Evolutionary conservation across 2,888 invertebrate genomes (phyloP).

Genomic region (Ceraclea dissimilis): DNA sequence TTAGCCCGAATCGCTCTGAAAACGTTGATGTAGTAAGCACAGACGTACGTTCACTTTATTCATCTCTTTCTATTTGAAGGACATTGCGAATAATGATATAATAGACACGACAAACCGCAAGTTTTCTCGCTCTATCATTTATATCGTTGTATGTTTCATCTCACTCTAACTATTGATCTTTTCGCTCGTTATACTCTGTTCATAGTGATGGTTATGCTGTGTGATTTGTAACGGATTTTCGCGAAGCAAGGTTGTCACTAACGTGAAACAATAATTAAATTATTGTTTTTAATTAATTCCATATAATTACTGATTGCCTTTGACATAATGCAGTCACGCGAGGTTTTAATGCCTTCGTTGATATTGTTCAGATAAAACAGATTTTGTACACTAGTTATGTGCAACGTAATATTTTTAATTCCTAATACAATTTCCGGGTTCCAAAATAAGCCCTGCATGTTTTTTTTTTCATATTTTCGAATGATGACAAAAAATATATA

Average conservation of each 20-base stretch:
- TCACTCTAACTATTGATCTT: not conserved
- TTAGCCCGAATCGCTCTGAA: no score
- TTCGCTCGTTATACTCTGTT: not conserved
- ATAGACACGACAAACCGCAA: not conserved
- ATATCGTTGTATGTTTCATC: not conserved
- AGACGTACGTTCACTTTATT: not conserved
- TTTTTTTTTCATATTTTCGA: no score
- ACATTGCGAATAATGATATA: not conserved
- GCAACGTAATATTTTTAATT: no score
- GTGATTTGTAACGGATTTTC: slow-evolving; percentile 9
- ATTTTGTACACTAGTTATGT: no score
- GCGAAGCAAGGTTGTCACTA: not conserved
- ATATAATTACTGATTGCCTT: no score
- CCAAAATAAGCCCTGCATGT: no score
- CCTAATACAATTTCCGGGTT: no score
- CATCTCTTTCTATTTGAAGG: slow-evolving; percentile 5
- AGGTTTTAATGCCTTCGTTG: no score
- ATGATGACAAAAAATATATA: no score
- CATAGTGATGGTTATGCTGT: not conserved
- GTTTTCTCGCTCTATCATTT: not conserved
- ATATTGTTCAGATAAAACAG: no score
- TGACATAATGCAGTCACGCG: no score
- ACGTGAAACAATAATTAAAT: not conserved
- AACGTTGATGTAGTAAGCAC: not conserved
- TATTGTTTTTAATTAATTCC: no score